These are phyloP conservation scores for Aurelia aurita complex sp. Pacific DNA, from an alignment of 30 jellyfish, hydroid and myxozoan genomes.

Conservation along the genomic window DNA sequence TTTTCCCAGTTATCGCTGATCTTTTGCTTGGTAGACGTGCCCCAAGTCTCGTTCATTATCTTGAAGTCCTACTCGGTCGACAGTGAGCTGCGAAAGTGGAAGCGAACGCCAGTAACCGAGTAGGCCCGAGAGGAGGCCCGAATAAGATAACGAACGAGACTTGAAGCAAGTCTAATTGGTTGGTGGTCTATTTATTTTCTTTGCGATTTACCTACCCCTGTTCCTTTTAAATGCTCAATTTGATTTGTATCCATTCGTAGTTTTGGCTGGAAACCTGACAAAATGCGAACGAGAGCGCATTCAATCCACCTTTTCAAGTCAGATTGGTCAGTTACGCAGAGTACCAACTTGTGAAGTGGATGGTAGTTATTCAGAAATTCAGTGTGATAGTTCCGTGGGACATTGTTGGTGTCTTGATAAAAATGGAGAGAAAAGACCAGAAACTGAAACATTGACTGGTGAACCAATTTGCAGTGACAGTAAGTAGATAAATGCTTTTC, in stretches of 20 bases:
- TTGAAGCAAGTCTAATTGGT: too few species aligned
- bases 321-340: background rate
- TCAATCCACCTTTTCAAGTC: background rate
- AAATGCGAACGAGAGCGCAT: slow-evolving; percentile 26
- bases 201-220: too few species aligned
- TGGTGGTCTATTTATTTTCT: too few species aligned
- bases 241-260: background rate
- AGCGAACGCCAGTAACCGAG: too few species aligned
- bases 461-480: background rate
- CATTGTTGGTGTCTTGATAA: slow-evolving; percentile 89
- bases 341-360: slow-evolving; percentile 64
- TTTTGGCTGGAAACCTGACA: slow-evolving; percentile 10
- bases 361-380: slow-evolving; percentile 71
- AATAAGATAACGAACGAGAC: too few species aligned
- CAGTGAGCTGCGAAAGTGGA: too few species aligned
- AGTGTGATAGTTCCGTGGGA: slow-evolving; percentile 76
- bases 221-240: too few species aligned
- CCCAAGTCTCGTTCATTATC: too few species aligned
- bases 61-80: too few species aligned
- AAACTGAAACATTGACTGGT: slow-evolving; percentile 10
- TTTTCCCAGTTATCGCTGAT: too few species aligned
- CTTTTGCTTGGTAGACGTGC: too few species aligned
- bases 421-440: slow-evolving; percentile 59
- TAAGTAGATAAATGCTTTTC: background rate
- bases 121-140: too few species aligned